These are phyloP conservation scores for Pseudocheirus occidentalis DNA, from an alignment of 2,797 vertebrate genomes.

Conservation along the genomic window DNA sequence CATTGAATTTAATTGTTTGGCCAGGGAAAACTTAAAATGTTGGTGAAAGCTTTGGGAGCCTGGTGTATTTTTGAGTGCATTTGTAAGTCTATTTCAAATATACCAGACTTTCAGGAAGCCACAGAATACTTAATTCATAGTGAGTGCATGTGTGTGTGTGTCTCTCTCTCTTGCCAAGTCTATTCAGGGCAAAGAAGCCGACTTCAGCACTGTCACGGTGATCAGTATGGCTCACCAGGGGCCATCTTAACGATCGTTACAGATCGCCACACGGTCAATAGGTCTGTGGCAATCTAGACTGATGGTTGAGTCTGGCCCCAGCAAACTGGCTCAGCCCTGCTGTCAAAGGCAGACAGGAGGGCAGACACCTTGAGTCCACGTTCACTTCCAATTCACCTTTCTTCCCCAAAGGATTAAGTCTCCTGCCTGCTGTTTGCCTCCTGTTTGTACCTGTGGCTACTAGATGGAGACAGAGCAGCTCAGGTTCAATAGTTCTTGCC, in stretches of 20 bases:
- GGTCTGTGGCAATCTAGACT: neutral
- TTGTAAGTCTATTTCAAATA: slow-evolving; percentile 30
- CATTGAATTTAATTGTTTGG: neutral
- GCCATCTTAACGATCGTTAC: neutral
- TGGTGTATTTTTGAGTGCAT: neutral
- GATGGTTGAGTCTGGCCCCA: neutral
- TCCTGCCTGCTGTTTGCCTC: neutral
- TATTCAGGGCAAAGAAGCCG: neutral
- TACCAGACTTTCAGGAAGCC: neutral
- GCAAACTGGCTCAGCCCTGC: neutral
- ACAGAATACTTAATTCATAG: neutral
- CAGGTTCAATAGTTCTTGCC: neutral
- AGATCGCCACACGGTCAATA: neutral
- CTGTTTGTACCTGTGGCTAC: neutral
- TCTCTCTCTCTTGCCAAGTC: slow-evolving; percentile 10
- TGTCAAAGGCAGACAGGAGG: neutral
- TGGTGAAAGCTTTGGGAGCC: neutral
- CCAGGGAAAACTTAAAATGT: neutral
- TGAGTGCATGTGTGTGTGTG: neutral
- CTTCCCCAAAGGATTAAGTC: neutral
- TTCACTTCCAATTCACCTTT: neutral
- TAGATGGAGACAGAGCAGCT: neutral
- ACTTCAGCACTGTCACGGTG: neutral
- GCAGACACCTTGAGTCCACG: neutral
- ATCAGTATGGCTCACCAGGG: neutral